Conservation (phyloP, 2,113 vertebrate species). For the Gallinago media region DNA sequence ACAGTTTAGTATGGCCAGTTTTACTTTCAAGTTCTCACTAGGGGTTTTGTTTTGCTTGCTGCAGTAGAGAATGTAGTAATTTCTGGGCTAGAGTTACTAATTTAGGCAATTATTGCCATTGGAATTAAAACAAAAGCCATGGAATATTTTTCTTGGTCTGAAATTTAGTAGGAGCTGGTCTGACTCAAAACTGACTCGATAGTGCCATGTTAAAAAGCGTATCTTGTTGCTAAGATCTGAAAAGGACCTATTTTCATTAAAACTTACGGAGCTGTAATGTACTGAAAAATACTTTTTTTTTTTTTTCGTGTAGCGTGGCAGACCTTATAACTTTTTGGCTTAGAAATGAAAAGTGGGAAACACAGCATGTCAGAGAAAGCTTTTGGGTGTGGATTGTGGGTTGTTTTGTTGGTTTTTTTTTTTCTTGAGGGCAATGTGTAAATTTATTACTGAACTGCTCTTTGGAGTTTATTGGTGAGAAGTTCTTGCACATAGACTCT, state of each 20-base stretch:
- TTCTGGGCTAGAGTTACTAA: not conserved
- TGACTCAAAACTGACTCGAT: not conserved
- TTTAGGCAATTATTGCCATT: not conserved
- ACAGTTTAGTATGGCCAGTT: not conserved
- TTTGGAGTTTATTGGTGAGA: not conserved
- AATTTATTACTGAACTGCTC: not conserved
- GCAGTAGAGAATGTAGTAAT: not conserved
- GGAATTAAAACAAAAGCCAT: not conserved
- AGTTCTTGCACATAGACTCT: not conserved
- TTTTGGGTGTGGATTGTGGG: not conserved
- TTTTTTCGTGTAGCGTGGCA: not conserved
- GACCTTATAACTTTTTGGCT: not conserved
- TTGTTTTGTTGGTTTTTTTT: too few species aligned
- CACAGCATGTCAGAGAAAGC: not conserved
- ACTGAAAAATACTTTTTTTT: not conserved
- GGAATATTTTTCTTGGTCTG: conserved; percentile 12
- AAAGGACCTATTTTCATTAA: not conserved
- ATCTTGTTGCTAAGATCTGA: not conserved
- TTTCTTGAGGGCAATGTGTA: not conserved
- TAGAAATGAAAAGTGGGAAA: not conserved
- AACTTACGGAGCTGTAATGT: not conserved
- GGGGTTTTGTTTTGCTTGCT: conserved; percentile 11
- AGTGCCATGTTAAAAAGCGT: not conserved
- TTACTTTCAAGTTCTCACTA: not conserved
- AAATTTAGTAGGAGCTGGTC: not conserved